Conservation (phyloP, 1,140 invertebrate genomes). For the Cecropterus lyciades region DNA sequence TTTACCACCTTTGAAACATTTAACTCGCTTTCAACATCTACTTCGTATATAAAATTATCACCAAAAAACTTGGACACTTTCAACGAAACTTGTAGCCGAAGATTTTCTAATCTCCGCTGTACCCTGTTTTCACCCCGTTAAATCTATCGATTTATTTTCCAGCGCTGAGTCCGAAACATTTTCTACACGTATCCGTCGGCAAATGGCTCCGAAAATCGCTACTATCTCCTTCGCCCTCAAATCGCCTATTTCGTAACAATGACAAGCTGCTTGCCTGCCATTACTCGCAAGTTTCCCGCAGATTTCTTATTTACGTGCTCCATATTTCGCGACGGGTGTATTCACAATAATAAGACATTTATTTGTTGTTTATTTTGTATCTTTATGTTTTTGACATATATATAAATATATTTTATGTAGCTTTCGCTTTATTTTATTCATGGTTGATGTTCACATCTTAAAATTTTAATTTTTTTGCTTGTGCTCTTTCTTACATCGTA, state of each 20-base stretch:
- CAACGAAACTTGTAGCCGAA: background rate
- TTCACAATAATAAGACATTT: background rate
- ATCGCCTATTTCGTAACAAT: conserved; percentile 8
- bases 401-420: no score
- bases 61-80: background rate
- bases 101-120: conserved; percentile 5
- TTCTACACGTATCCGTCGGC: conserved; percentile 15
- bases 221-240: conserved; percentile 7
- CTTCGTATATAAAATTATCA: no score
- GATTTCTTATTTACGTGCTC: background rate
- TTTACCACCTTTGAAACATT: no score
- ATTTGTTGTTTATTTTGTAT: background rate
- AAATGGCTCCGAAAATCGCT: conserved; percentile 13
- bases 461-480: no score
- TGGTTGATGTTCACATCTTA: no score
- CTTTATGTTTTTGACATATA: background rate
- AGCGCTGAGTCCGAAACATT: conserved; percentile 19
- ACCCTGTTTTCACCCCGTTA: conserved; percentile 2
- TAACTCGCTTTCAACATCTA: no score
- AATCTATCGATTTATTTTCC: conserved; percentile 25
- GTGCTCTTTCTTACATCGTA: no score
- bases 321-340: background rate
- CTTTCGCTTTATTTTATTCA: no score
- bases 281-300: background rate
- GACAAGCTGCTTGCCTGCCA: conserved; percentile 11